Base-by-base conservation (phyloP, 2,888 invertebrate genomes). In the Exocentrus adspersus region DNA sequence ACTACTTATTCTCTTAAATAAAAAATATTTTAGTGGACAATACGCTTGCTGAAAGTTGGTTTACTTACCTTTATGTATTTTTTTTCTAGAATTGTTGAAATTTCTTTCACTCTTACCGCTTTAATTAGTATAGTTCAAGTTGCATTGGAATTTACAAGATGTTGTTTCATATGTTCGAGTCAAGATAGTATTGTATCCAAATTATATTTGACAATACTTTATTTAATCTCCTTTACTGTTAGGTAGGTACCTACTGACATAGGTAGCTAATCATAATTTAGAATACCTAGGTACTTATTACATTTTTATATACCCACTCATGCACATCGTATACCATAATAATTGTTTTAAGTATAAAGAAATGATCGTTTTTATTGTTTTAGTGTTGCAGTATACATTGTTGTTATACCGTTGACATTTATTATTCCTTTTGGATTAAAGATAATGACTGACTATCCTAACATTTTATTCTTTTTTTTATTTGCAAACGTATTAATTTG, bases 61-160 rank as follows among this genome's bases (percentile, higher is more conserved):
- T n/a, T 30, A 32, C 1, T 16, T 50, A 59, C 30, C 16, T 45
- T 17, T 21, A 46, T 48, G 5, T 43, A 20, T 41, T 48, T n/a
- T n/a, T 46, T 53, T 69, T 70, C 57, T 67, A 74, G 73, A 56
- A 51, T 74, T 57, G 59, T 70, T 28, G 72, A 74, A 57, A 67
- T 73, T 19, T 63, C 69, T 1, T 71, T 72, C 48, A 68, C 64
- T 17, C 59, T 75, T 45, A 69, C 72, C 50, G 63, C 68, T 12
- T 54, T 74, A 20, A 64, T 73, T 30, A 67, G 67, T 46, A 46
- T 67, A 9, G 60, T 67, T 21, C 65, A 70, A 42, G 62, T 75
- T 16, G 48, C 54, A 14, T 53, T 68, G 48, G 72, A 74, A 46
- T 46, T 74, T 37, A 60, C 71, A 6, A 72, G 66, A 42, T 62